Conservation (phyloP, 2,797 vertebrate genomes). For the Natrix natrix region DNA sequence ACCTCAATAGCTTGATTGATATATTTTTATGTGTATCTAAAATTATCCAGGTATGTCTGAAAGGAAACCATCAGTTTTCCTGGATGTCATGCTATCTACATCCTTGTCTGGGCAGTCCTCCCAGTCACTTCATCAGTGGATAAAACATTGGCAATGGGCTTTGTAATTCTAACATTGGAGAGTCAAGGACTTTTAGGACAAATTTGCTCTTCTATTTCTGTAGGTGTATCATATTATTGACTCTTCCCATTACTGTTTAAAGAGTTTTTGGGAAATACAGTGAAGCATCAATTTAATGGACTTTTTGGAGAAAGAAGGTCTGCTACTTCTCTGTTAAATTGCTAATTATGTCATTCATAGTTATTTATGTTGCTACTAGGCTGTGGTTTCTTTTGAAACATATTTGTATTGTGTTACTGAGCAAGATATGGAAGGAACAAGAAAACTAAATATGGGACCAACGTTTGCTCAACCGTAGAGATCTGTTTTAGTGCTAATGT, state of each 20-base stretch:
- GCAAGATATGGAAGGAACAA: background rate
- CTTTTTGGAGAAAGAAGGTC: background rate
- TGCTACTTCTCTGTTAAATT: background rate
- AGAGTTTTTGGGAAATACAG: background rate
- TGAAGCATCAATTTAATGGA: background rate
- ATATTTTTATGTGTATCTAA: background rate
- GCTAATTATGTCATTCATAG: background rate
- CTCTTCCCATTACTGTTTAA: background rate
- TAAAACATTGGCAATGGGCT: background rate
- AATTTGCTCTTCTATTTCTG: background rate
- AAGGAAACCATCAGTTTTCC: background rate
- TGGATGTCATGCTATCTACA: background rate
- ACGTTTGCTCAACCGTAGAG: background rate
- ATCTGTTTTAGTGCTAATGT: background rate
- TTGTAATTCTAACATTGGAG: slow-evolving; percentile 3
- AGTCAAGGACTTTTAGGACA: background rate
- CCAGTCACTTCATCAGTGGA: background rate
- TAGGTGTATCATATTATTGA: background rate
- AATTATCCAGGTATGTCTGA: rapidly evolving
- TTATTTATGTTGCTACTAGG: background rate
- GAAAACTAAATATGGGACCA: background rate
- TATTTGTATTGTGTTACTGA: background rate
- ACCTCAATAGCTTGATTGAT: background rate
- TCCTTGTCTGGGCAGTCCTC: background rate
- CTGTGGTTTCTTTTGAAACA: background rate